Conservation (phyloP, 1,140 invertebrate species). For the Diprion similis region DNA sequence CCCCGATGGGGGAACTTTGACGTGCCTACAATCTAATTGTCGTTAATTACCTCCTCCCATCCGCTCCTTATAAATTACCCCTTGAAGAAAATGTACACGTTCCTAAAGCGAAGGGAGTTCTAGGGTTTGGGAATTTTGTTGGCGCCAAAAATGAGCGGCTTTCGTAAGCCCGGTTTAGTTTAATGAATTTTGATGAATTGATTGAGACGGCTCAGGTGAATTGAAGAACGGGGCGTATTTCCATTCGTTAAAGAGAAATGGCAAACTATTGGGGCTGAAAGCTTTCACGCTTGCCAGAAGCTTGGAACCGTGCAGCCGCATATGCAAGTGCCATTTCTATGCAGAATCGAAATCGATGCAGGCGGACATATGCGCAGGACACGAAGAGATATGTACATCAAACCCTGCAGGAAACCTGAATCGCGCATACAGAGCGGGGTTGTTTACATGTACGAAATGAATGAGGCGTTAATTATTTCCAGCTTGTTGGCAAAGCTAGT, state of each 20-base stretch:
- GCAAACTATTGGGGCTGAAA: not conserved
- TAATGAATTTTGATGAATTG: not conserved
- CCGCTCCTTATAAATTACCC: not conserved
- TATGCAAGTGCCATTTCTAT: not conserved
- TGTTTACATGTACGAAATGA: constrained; percentile 12
- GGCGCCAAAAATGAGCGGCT: too few species aligned
- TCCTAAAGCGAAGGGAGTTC: too few species aligned
- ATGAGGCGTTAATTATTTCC: constrained; percentile 38
- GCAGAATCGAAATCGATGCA: not conserved
- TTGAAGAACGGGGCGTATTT: not conserved
- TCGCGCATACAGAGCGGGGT: not conserved
- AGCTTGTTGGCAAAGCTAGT: constrained; percentile 34
- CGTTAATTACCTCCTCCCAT: not conserved
- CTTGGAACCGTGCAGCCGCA: not conserved
- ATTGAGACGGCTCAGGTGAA: not conserved
- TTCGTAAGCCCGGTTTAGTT: not conserved
- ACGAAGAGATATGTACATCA: not conserved
- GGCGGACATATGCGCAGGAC: not conserved
- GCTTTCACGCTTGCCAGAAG: not conserved
- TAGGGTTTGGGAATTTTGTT: too few species aligned
- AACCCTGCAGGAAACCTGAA: not conserved
- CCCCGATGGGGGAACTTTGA: not conserved
- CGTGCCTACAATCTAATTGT: not conserved
- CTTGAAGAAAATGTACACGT: not conserved
- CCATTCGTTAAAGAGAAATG: not conserved